Base-by-base conservation (phyloP, 2,888 invertebrate species). In the Acanthococcus lagerstroemiae region DNA sequence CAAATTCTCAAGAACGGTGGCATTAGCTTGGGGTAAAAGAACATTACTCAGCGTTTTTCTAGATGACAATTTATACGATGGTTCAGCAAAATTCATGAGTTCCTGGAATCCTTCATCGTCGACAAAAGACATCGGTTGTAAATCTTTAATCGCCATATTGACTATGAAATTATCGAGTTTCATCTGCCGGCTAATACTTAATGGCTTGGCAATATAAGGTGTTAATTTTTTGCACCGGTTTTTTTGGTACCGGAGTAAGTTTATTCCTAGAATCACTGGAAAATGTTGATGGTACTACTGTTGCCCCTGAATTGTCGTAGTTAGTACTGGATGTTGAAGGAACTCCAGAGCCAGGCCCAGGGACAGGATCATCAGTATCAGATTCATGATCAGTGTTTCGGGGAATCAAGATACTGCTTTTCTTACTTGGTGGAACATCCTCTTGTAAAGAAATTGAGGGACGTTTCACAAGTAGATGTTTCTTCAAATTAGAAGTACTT, bases 71-170 rank as follows among this genome's bases (percentile, higher is more conserved):
- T 27, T n/a, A 44, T 63, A 50, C n/a, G 26, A 26, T 9, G 48
- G 52, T 24, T 60, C 52, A 63, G 50, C 3, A 15, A 63, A 63
- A 6, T 30, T 63, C 4, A 46, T 46, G 15, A 55, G 55, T 25
- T 55, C 30, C 26, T 55, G 22, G 5, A 55, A 15, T 24, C 56
- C 56, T 6, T 37, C 19, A 56, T 56, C 37, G n/a, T 56, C 27
- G 1, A 21, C 30, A 50, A 63, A 24, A 21, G 50, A 63, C 48
- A 63, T 26, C 21, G 27, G 50, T 9, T 48, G 26, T 6, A 24
- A 6, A 44, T 24, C 67, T 30, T 30, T 30, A 6, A 30, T 6
- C 12, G 12, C 12, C 37, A 30, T 30, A 9, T 30, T 30, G 7
- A 30, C 6, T 9, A 30, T 30, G 6, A 30, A 12, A 30, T 30